Evolutionary conservation across 1,140 invertebrate species (phyloP), one percentile per base, ranked within the genome.

Genomic region (Camponotus vicinus): DNA sequence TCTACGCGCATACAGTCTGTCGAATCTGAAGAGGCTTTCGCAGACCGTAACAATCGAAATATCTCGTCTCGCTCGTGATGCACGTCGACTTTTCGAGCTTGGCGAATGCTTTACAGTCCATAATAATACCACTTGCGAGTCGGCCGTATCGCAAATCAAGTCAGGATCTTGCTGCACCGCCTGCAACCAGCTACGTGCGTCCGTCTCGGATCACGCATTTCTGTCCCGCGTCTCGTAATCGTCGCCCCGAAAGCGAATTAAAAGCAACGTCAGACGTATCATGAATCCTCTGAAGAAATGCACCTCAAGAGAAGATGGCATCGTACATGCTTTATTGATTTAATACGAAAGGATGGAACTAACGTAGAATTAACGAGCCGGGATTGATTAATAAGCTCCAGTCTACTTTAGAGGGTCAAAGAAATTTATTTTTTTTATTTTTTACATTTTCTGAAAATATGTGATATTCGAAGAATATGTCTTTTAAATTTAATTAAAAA

Each of bases 21-120:
- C 77, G 77, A 57, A 42, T 69, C 32, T 6, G 27, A 13, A 71
- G 15, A 21, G 55, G 18, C n/a, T 1, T 59, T 61, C 11, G 57
- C 64, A 3, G 3, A 34, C 15, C 7, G 2, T 15, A 21, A 21
- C 40, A 21, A 4, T 15, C 66, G 21, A 27, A 27, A 37, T 34
- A 49, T 18, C 57, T 32, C 32, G 21, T 5, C n/a, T 70, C 21
- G 52, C 27, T 13, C 67, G 37, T 37, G 40, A 45, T 82, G 18
- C 21, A 59, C 67, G 27, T 37, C 27, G 52, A 59, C 45, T 82
- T 49, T 70, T 73, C 55, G 40, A 82, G 78, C 45, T 70, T 32
- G 66, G 49, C 64, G 52, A 70, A 83, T 83, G 40, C 55, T 83
- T 83, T 83, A 83, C 55, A 83, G 21, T 83, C 79, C 69, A 61